Evolutionary conservation across 2,797 vertebrate species (phyloP).

Genomic region (Gallinago nigripennis): DNA sequence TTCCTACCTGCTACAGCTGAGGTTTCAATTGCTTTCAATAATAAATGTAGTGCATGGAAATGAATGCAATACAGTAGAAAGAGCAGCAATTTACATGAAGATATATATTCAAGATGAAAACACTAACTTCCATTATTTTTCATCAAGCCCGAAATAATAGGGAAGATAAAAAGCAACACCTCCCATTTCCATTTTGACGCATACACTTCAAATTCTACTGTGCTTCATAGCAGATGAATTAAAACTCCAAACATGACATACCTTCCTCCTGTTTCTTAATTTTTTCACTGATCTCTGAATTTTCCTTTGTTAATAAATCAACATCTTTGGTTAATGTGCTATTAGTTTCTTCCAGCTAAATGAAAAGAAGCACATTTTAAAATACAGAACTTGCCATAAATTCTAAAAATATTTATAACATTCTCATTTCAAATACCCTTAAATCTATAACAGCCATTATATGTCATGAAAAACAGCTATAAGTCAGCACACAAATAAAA

Average conservation of each 20-base stretch:
- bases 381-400: not conserved
- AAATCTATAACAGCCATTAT: not conserved
- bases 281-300: constrained; percentile 87
- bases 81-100: not conserved
- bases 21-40: not conserved
- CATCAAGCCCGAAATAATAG: not conserved
- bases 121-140: not conserved
- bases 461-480: not conserved
- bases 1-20: not conserved
- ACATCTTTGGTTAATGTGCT: constrained; percentile 94
- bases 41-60: not conserved
- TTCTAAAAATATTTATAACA: not conserved
- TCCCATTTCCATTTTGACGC: not conserved
- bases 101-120: not conserved
- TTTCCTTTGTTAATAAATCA: constrained; percentile 92
- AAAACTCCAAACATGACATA: constrained; percentile 59
- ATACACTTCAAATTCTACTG: not conserved
- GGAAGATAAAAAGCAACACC: not conserved
- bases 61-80: not conserved
- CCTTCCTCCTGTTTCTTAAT: constrained; percentile 84
- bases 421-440: not conserved
- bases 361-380: constrained; percentile 46
- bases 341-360: constrained; percentile 93
- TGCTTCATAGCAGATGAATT: not conserved
- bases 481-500: not conserved